Conservation (phyloP, 2,113 vertebrate species). For the Anarhynchus alexandrinus region DNA sequence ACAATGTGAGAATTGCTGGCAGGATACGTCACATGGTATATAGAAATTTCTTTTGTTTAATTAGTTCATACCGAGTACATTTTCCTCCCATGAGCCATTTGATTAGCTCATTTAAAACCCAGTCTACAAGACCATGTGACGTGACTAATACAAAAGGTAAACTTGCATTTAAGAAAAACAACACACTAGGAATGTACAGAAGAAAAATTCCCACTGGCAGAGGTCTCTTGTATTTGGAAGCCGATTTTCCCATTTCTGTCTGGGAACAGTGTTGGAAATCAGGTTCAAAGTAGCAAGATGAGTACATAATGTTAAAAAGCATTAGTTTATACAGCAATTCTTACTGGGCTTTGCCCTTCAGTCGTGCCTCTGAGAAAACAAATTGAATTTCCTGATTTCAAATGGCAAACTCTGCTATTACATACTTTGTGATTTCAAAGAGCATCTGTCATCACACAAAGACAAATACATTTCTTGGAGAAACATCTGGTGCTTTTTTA, state of each 20-base stretch:
- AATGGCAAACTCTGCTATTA: conserved; percentile 77
- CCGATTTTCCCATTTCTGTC: neutral
- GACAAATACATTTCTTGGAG: conserved; percentile 78
- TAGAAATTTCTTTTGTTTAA: neutral
- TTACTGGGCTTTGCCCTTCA: conserved; percentile 63
- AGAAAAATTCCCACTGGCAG: neutral
- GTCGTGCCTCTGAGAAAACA: conserved; percentile 65
- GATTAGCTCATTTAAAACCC: neutral
- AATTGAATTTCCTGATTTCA: conserved; percentile 77
- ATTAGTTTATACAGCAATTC: conserved; percentile 45
- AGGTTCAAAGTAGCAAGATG: conserved; percentile 36
- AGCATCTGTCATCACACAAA: conserved; percentile 80
- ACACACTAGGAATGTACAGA: neutral
- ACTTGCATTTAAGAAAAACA: neutral
- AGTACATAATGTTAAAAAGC: conserved; percentile 37
- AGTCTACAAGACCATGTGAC: neutral
- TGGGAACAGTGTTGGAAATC: neutral
- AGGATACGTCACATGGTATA: neutral
- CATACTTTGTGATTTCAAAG: conserved; percentile 79
- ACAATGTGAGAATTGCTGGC: neutral
- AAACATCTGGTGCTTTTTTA: conserved; percentile 82
- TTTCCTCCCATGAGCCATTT: neutral
- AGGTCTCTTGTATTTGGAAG: neutral
- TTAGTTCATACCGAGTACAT: neutral
- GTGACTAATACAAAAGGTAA: neutral